Evolutionary conservation across 2,113 vertebrate species (phyloP).

Genomic region (Xiphophorus hellerii): DNA sequence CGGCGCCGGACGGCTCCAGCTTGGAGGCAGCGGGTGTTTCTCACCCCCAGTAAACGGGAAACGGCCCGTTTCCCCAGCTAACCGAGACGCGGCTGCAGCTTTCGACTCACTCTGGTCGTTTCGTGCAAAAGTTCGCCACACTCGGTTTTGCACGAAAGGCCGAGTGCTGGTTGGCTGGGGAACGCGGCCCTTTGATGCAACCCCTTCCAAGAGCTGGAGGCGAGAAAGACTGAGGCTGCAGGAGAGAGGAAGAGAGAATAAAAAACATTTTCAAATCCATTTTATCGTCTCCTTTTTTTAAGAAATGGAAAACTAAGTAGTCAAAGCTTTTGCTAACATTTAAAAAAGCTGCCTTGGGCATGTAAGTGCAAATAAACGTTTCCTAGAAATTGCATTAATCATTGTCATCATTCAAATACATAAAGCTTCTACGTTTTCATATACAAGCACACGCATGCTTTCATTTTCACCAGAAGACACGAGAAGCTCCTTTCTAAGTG

Average conservation of each 20-base stretch:
- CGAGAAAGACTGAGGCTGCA: slow-evolving; percentile 75
- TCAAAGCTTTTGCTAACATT: background rate
- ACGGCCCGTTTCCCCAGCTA: slow-evolving; percentile 82
- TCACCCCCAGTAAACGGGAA: slow-evolving; percentile 82
- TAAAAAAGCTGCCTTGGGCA: slow-evolving; percentile 39
- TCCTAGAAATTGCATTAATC: slow-evolving; percentile 32
- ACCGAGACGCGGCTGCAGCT: slow-evolving; percentile 64
- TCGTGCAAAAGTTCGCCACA: slow-evolving; percentile 68
- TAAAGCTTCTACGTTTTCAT: slow-evolving; percentile 44
- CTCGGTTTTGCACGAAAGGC: slow-evolving; percentile 72
- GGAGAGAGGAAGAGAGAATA: slow-evolving; percentile 65
- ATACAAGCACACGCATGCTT: slow-evolving; percentile 66
- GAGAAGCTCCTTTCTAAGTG: slow-evolving; percentile 40
- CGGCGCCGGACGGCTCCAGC: slow-evolving; percentile 50
- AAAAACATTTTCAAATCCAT: slow-evolving; percentile 10
- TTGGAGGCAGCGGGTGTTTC: slow-evolving; percentile 72
- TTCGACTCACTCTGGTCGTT: slow-evolving; percentile 60
- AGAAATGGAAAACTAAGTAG: background rate
- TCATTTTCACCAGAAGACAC: slow-evolving; percentile 34
- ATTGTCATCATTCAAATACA: slow-evolving; percentile 46
- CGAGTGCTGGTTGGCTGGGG: slow-evolving; percentile 80
- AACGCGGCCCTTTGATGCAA: slow-evolving; percentile 85
- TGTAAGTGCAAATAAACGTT: slow-evolving; percentile 40
- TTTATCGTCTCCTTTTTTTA: slow-evolving; percentile 19
- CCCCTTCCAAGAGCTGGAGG: slow-evolving; percentile 71